Conservation (phyloP, 1,140 invertebrate species). For the Gonioctena quinquepunctata region DNA sequence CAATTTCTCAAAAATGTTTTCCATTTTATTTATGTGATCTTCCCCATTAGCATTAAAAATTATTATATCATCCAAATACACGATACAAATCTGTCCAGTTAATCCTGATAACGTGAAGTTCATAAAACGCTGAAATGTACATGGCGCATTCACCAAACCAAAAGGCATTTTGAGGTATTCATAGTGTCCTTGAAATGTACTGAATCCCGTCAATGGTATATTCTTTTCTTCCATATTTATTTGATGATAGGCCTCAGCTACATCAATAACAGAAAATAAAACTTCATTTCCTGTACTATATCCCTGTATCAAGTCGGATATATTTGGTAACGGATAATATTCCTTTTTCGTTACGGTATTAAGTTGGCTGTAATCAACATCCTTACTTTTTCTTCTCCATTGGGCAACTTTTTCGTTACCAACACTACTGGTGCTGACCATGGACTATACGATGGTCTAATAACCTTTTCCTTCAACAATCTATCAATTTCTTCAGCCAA, state of each 20-base stretch:
- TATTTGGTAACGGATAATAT: slow-evolving; percentile 14
- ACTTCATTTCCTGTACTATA: neutral
- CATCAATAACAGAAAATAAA: slow-evolving; percentile 7
- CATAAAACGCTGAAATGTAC: slow-evolving; percentile 17
- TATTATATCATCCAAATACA: slow-evolving; percentile 16
- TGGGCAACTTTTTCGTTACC: slow-evolving; percentile 4
- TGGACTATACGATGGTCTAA: slow-evolving; percentile 6
- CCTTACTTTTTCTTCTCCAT: slow-evolving; percentile 7
- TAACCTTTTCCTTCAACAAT: slow-evolving; percentile 3
- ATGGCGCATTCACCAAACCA: slow-evolving; percentile 12
- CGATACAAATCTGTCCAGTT: slow-evolving; percentile 6
- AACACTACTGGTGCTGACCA: slow-evolving; percentile 15
- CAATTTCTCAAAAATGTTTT: neutral
- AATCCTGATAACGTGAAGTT: slow-evolving; percentile 3
- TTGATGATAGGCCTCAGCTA: slow-evolving; percentile 13
- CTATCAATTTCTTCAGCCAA: neutral
- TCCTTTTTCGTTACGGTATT: slow-evolving; percentile 12
- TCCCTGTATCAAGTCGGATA: neutral
- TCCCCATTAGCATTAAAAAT: slow-evolving; percentile 1
- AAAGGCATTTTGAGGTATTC: slow-evolving; percentile 18
- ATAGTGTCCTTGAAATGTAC: slow-evolving; percentile 6
- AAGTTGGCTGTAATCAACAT: slow-evolving; percentile 16
- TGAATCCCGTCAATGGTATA: slow-evolving; percentile 16
- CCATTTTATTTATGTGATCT: neutral
- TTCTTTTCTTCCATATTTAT: slow-evolving; percentile 1